Percentiles rank a stretch among this genome's conserved stretches.
Evolutionary conservation across 2,113 vertebrate species (phyloP).

Genomic region (Harpagus bidentatus): DNA sequence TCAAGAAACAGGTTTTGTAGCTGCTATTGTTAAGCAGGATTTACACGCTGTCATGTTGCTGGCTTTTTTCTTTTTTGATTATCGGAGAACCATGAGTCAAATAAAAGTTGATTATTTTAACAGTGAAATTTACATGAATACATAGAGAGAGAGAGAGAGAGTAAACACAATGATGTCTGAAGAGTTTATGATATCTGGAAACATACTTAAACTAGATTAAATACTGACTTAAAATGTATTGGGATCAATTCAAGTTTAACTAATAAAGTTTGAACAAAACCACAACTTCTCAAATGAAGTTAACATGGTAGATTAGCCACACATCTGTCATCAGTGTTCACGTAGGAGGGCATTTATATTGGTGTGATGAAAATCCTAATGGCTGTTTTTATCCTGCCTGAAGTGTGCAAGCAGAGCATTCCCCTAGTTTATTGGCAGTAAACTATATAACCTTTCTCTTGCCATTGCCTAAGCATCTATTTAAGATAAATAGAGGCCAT

Average conservation of each 20-base stretch:
- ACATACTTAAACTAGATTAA: conserved; percentile 70
- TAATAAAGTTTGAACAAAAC: conserved; percentile 80
- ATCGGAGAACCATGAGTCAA: conserved; percentile 43
- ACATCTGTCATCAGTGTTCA: conserved; percentile 69
- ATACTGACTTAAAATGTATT: conserved; percentile 68
- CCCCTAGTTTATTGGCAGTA: conserved; percentile 59
- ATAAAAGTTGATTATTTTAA: conserved; percentile 74
- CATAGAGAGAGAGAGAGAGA: neutral
- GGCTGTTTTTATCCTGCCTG: conserved; percentile 64
- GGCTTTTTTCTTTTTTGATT: conserved; percentile 22
- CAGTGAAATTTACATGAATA: conserved; percentile 65
- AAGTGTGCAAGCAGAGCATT: conserved; percentile 51
- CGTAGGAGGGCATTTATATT: conserved; percentile 66
- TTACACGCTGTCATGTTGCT: conserved; percentile 64
- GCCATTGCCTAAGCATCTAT: conserved; percentile 13
- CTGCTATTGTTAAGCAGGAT: conserved; percentile 68
- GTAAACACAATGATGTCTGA: conserved; percentile 42
- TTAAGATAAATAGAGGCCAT: conserved; percentile 44
- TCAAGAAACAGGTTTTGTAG: conserved; percentile 59
- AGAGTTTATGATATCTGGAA: conserved; percentile 70
- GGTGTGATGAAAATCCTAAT: conserved; percentile 72
- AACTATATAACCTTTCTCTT: conserved; percentile 52
- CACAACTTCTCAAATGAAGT: conserved; percentile 76
- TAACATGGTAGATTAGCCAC: conserved; percentile 76
- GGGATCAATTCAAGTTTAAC: conserved; percentile 71